A percentile compares a stretch with the other conserved stretches of the same genome.
phyloP scores from a whole-genome alignment of 2,888 invertebrate genomes.

The Ernsta delagoae region DNA sequence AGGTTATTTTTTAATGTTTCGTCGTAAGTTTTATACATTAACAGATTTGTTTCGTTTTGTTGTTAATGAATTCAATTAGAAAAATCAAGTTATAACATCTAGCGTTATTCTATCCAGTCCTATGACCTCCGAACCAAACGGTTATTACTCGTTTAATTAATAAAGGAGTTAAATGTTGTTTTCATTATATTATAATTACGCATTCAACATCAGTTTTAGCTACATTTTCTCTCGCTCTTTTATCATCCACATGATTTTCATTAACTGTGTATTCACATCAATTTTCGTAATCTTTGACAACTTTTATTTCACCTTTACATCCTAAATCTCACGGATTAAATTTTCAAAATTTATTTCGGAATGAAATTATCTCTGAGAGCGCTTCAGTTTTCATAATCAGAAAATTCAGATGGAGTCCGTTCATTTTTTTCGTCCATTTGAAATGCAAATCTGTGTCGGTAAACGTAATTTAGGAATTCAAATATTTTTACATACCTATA shows the following conservation, averaged over 20 bases:
- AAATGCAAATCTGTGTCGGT: conserved; percentile 31
- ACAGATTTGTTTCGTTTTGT: no score
- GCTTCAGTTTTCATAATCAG: conserved; percentile 36
- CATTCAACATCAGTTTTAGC: no score
- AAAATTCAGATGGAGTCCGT: conserved; percentile 31
- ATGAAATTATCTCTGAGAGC: conserved; percentile 31
- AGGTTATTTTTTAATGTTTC: no score
- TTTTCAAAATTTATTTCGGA: conserved; percentile 26
- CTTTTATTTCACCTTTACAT: conserved; percentile 23
- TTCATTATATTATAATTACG: no score
- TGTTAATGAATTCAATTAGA: no score
- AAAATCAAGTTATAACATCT: no score
- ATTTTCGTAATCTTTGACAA: not conserved
- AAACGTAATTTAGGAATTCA: conserved; percentile 28
- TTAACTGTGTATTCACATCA: conserved; percentile 2
- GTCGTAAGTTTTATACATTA: no score
- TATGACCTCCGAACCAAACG: no score
- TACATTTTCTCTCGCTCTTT: no score
- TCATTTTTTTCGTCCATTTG: conserved; percentile 34
- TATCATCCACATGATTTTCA: not conserved
- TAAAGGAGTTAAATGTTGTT: no score
- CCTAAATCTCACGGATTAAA: conserved; percentile 30
- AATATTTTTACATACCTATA: conserved; percentile 22
- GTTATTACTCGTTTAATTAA: no score
- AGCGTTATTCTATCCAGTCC: no score